Conservation (phyloP, 2,888 invertebrate species). For the Ophion obscuratus region DNA sequence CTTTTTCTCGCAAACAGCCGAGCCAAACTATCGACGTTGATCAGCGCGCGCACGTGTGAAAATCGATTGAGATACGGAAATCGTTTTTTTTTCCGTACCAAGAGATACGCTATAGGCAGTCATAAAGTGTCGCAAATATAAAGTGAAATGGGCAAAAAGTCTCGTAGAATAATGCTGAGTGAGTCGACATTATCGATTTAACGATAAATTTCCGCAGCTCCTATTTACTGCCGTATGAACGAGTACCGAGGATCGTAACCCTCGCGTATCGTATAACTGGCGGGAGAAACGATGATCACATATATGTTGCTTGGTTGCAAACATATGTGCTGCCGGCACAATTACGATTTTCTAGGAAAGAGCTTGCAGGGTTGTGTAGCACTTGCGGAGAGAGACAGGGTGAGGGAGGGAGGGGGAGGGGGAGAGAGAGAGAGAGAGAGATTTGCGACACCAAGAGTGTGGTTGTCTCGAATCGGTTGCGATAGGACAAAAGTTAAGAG, state of each 20-base stretch:
- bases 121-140: slow-evolving; percentile 1
- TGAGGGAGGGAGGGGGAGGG: neutral
- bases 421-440: slow-evolving; percentile 14
- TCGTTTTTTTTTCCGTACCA: neutral
- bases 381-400: neutral
- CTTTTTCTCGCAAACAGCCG: too few relatives aligned
- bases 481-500: slow-evolving; percentile 56
- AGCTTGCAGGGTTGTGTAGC: slow-evolving; percentile 40
- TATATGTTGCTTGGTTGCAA: slow-evolving; percentile 17
- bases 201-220: slow-evolving; percentile 58
- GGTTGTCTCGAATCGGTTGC: slow-evolving; percentile 44
- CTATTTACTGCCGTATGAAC: slow-evolving; percentile 10
- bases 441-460: slow-evolving; percentile 29
- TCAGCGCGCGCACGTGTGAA: neutral
- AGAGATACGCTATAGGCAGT: neutral
- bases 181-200: slow-evolving; percentile 59
- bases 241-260: slow-evolving; percentile 38
- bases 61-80: neutral
- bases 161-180: slow-evolving; percentile 1
- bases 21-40: neutral
- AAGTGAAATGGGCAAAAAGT: slow-evolving; percentile 9
- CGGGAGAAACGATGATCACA: slow-evolving; percentile 37
- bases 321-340: slow-evolving; percentile 46
- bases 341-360: slow-evolving; percentile 66
- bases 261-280: slow-evolving; percentile 28